Evolutionary conservation across 2,113 vertebrate genomes (phyloP), one percentile per base, ranked within the genome.

Genomic region (Caretta caretta): DNA sequence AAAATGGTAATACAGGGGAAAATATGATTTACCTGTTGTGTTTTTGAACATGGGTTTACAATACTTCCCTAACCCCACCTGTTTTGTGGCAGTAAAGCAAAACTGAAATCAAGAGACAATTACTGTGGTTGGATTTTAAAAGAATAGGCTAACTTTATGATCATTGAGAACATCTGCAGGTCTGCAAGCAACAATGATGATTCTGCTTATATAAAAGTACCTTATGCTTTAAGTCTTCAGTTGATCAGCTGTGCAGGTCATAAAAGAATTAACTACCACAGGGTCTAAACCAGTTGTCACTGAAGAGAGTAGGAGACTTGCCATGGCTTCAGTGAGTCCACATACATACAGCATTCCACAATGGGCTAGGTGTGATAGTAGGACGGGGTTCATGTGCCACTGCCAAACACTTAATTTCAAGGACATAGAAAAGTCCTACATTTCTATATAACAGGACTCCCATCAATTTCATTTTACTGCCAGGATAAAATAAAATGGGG

Each of bases 391-490:
- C 0, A 0, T 5, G 51, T 78, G 53, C 5, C 27, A 5, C 13
- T 49, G 22, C 8, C 29, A 27, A 19, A 81, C n/a, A 50, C 5
- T 17, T 46, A 80, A 7, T 59, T 80, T 38, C 22, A 10, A 25
- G n/a, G 29, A 49, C 0, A 0, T 2, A 75, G 24, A 6, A 3
- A 72, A 2, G 16, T 56, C 0, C 0, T 1, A 0, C 3, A 1
- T 24, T 88, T 51, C 59, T 9, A 8, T 1, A 8, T 13, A 62
- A 29, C 6, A 42, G 53, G 46, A 14, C 13, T 9, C 14, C 9
- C 78, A 6, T 0, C 0, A 48, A 31, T 0, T 0, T 29, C 27
- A 6, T 0, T 2, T 31, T 79, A 65, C 46, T 0, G 0, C 5
- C 25, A 48, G 11, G 38, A 6, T 6, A 46, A 86, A 25, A 9